A percentile compares a stretch with the other conserved stretches of the same genome.
Conservation (phyloP, 2,888 invertebrate genomes). For the Temnothorax unifasciatus region DNA sequence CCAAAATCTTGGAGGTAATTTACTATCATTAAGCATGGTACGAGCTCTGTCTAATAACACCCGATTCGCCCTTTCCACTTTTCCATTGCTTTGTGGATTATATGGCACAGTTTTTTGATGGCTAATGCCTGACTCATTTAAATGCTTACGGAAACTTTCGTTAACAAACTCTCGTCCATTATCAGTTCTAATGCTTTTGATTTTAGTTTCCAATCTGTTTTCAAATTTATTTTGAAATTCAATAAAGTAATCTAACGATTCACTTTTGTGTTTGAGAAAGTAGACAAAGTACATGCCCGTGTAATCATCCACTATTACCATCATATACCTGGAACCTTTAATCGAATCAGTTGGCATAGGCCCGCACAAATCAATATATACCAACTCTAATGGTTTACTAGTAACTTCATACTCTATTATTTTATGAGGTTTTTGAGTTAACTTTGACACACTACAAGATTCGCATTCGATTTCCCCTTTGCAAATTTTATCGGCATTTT, state of each 20-base stretch:
- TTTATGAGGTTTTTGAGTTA: not conserved
- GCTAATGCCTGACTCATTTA: not conserved
- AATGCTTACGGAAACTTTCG: not conserved
- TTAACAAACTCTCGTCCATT: too few relatives aligned
- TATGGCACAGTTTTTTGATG: not conserved
- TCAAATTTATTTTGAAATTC: not conserved
- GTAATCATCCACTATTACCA: slow-evolving; percentile 7
- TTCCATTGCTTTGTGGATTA: not conserved
- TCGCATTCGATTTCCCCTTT: not conserved
- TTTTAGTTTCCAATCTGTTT: not conserved
- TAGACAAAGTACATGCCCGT: not conserved
- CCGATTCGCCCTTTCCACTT: not conserved
- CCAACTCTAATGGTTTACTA: not conserved
- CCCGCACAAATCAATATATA: not conserved
- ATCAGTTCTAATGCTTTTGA: too few relatives aligned
- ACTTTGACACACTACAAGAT: not conserved
- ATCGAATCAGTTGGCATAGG: not conserved
- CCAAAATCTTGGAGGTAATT: not conserved
- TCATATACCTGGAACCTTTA: not conserved
- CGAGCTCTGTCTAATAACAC: not conserved
- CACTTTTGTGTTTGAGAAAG: not conserved
- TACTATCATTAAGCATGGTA: not conserved
- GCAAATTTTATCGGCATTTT: not conserved
- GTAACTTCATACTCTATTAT: not conserved
- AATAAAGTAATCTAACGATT: not conserved